Base-by-base conservation (phyloP, 2,888 invertebrate species). In the Yponomeuta cagnagella region DNA sequence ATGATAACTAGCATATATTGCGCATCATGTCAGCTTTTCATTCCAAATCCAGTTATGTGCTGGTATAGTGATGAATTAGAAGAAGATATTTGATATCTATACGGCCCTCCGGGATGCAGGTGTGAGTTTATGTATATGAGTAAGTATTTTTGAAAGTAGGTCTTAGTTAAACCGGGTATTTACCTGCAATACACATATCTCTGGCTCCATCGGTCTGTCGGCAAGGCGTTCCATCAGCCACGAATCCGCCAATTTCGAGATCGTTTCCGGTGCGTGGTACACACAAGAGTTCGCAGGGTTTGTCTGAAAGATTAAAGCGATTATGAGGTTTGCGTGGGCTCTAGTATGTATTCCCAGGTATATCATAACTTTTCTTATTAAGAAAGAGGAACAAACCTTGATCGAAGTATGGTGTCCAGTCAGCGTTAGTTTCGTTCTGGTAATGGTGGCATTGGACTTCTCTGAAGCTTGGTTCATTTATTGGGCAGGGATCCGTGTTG, bases 191-290 rank as follows among this genome's bases (percentile, higher is more conserved):
- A 82, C 98, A 98, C 94, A 98, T 96, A 80, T 98, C 95, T 72
- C 96, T 94, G 0, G 96, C 95, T 33, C 97, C 97, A 63, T 95
- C 93, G 71, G 94, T 95, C 74, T 90, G 90, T 67, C 89, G 80
- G 81, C 98, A 98, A 0, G 97, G 96, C 0, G 98, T 98, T 0
- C 97, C 97, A 84, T 98, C 97, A 0, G 94, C 93, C 0, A 95
- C 97, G 71, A 95, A 94, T 66, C 96, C 95, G 64, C 95, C 95
- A 82, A 96, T 93, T 81, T 96, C 95, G 67, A 96, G 95, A 15
- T 86, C 74, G 70, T 96, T 95, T 76, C 94, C 94, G 77, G 95
- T 94, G 72, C 94, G 94, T 72, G 97, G 96, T 73, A 96, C 94
- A 85, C 98, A 98, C 82, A 95, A 95, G 66, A 98, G 90, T 78